These are phyloP conservation scores for Portunus trituberculatus DNA, from an alignment of 1,140 invertebrate species.

Conservation along the genomic window DNA sequence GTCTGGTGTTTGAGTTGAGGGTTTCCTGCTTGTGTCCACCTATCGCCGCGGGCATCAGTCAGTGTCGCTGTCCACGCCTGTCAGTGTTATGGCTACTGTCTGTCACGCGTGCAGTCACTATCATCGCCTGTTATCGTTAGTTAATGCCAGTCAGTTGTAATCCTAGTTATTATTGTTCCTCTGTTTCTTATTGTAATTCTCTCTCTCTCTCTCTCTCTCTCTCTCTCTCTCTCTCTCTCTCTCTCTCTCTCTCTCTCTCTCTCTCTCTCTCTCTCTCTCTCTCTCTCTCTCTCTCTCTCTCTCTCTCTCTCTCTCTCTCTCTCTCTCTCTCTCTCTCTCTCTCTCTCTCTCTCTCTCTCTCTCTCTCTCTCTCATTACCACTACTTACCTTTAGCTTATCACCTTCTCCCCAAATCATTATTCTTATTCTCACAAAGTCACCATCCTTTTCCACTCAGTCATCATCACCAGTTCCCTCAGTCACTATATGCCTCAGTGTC, in stretches of 20 bases:
- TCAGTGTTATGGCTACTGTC: too few species aligned
- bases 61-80: neutral
- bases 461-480: neutral
- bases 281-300: slow-evolving; percentile 4
- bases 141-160: neutral
- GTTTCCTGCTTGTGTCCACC: neutral
- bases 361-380: neutral
- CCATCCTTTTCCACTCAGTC: neutral
- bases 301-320: neutral
- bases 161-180: neutral
- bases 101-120: neutral
- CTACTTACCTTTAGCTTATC: neutral
- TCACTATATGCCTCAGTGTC: neutral
- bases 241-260: too few species aligned
- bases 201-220: too few species aligned
- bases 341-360: too few species aligned
- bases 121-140: neutral
- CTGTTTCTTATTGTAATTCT: too few species aligned
- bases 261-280: too few species aligned
- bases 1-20: neutral
- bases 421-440: neutral
- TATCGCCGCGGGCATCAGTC: too few species aligned
- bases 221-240: too few species aligned
- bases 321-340: too few species aligned
- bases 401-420: neutral